phyloP scores from a whole-genome alignment of 1,140 invertebrate species.

The Drosophila kurseongensis region DNA sequence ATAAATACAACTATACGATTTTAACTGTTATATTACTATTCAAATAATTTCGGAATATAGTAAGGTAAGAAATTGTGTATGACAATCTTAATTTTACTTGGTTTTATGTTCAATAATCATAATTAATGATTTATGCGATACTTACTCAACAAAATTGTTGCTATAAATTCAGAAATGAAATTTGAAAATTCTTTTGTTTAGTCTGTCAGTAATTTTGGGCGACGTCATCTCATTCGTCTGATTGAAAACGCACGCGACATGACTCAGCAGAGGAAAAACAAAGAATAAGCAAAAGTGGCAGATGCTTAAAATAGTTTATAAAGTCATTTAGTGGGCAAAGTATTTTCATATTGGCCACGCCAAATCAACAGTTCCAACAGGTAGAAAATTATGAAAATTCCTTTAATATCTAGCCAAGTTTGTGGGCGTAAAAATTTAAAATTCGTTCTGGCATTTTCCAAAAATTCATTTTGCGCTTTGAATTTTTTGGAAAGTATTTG shows the following conservation, averaged over 20 bases:
- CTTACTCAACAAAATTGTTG: slow-evolving; percentile 28
- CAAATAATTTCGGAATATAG: no score
- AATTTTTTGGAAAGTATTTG: slow-evolving; percentile 8
- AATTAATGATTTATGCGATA: slow-evolving; percentile 19
- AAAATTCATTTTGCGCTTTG: slow-evolving; percentile 2
- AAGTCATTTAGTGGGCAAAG: slow-evolving; percentile 66
- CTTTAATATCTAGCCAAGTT: background rate
- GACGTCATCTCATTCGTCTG: slow-evolving; percentile 57
- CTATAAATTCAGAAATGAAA: slow-evolving; percentile 15
- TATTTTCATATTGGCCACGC: slow-evolving; percentile 57
- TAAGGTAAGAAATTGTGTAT: no score
- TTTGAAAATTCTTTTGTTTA: slow-evolving; percentile 19
- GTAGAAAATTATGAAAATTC: slow-evolving; percentile 52
- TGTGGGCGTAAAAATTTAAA: slow-evolving; percentile 12
- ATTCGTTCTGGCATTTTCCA: slow-evolving; percentile 59
- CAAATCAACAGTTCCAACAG: slow-evolving; percentile 60
- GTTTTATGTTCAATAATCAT: slow-evolving; percentile 3
- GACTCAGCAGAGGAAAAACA: slow-evolving; percentile 59
- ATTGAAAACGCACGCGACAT: slow-evolving; percentile 55
- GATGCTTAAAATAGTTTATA: slow-evolving; percentile 64
- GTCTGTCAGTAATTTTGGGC: background rate
- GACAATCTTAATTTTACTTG: no score
- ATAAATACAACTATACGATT: no score
- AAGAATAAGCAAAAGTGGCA: slow-evolving; percentile 24
- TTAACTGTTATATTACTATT: no score